Evolutionary conservation across 2,888 invertebrate species (phyloP).

Genomic region (Chrysomela aeneicollis): DNA sequence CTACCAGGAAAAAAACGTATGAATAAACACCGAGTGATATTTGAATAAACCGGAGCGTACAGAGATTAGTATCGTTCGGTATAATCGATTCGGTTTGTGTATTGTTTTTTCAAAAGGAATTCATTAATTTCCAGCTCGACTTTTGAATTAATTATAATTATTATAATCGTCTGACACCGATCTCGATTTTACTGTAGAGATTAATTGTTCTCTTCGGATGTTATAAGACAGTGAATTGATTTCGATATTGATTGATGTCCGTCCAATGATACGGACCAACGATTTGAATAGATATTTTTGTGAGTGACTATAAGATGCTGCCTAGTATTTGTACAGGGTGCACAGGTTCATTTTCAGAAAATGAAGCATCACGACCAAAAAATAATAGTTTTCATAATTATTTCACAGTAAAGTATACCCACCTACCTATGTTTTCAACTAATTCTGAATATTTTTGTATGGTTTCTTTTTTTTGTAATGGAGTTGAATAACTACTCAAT

Average conservation of each 20-base stretch:
- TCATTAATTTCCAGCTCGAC: conserved; percentile 31
- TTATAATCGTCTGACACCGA: conserved; percentile 27
- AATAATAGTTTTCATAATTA: no score
- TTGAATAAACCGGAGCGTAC: conserved; percentile 28
- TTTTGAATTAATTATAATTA: conserved; percentile 37
- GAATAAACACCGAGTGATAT: conserved; percentile 34
- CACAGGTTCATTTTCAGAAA: no score
- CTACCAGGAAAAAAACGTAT: conserved; percentile 25
- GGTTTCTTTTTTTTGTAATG: no score
- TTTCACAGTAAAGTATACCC: no score
- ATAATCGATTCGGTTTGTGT: conserved; percentile 28
- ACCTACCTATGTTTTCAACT: no score
- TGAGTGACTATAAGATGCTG: neutral
- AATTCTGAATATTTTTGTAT: no score
- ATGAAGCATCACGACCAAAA: no score
- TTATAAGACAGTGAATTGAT: conserved; percentile 17
- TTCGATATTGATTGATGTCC: conserved; percentile 11
- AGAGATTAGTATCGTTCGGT: conserved; percentile 31
- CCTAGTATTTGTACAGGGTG: no score
- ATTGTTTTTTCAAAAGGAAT: conserved; percentile 32
- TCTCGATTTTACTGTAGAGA: conserved; percentile 29
- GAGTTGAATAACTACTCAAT: no score
- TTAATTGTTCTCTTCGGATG: conserved; percentile 24
- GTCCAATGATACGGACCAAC: neutral
- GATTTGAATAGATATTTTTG: neutral